Conservation (phyloP, 2,113 vertebrate species). For the Saguinus imperator region DNA sequence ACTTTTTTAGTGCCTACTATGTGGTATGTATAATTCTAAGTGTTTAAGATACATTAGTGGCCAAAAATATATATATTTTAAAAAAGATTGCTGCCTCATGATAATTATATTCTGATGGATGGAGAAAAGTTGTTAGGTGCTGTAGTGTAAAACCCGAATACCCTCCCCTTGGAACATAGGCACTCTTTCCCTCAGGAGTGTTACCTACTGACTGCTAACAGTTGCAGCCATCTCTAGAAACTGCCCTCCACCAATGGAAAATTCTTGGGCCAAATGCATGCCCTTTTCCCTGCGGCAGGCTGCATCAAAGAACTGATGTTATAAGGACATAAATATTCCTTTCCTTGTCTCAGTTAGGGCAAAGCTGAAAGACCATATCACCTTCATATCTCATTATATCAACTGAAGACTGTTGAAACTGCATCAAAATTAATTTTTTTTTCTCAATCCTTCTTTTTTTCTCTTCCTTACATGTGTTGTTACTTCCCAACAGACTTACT, state of each 20-base stretch:
- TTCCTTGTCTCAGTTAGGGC: not conserved
- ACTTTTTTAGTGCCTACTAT: not conserved
- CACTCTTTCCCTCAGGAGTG: not conserved
- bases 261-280: not conserved
- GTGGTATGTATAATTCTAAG: not conserved
- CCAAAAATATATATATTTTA: too few species aligned
- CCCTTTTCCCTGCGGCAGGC: not conserved
- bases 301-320: not conserved
- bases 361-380: not conserved
- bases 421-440: not conserved
- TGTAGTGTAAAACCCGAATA: not conserved
- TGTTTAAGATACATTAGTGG: not conserved
- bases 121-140: not conserved
- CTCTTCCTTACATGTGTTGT: not conserved
- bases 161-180: not conserved
- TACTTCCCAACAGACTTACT: not conserved
- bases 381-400: not conserved
- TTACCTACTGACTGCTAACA: not conserved
- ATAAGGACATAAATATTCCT: fast-evolving
- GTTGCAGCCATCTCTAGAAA: not conserved
- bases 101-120: not conserved
- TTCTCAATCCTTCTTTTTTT: not conserved
- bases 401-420: not conserved
- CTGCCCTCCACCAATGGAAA: not conserved
- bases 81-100: not conserved